phyloP scores from a whole-genome alignment of 2,888 invertebrate species.

The Falcaria lacertinaria region DNA sequence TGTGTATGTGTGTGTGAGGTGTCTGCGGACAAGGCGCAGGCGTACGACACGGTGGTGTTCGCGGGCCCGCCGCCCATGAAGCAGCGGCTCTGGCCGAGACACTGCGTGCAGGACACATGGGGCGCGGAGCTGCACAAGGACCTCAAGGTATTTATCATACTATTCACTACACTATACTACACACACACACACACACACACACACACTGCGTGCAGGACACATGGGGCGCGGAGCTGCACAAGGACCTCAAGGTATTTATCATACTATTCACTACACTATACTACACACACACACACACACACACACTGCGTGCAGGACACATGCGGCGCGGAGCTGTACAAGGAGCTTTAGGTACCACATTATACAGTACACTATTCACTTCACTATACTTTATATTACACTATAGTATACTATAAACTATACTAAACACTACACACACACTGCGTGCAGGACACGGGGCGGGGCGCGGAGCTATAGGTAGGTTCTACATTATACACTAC shows the following conservation, averaged over 20 bases:
- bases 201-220: constrained; percentile 97
- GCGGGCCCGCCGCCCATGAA: constrained; percentile 90
- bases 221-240: constrained; percentile 96
- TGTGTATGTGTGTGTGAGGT: too few species aligned
- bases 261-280: constrained; percentile 3
- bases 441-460: too few species aligned
- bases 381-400: too few species aligned
- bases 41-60: constrained; percentile 96
- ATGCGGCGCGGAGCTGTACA: constrained; percentile 96
- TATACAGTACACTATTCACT: constrained; percentile 5
- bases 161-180: constrained; percentile 3
- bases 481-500: too few species aligned
- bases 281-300: too few species aligned
- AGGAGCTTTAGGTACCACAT: constrained; percentile 86
- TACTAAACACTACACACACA: too few species aligned
- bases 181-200: too few species aligned
- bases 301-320: constrained; percentile 97
- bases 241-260: constrained; percentile 86
- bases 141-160: constrained; percentile 81
- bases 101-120: constrained; percentile 97
- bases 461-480: too few species aligned
- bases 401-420: too few species aligned
- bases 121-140: constrained; percentile 96
- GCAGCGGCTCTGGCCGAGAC: constrained; percentile 96
- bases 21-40: constrained; percentile 86